Evolutionary conservation across 1,140 invertebrate species (phyloP).

Genomic region (Drosophila tristis): DNA sequence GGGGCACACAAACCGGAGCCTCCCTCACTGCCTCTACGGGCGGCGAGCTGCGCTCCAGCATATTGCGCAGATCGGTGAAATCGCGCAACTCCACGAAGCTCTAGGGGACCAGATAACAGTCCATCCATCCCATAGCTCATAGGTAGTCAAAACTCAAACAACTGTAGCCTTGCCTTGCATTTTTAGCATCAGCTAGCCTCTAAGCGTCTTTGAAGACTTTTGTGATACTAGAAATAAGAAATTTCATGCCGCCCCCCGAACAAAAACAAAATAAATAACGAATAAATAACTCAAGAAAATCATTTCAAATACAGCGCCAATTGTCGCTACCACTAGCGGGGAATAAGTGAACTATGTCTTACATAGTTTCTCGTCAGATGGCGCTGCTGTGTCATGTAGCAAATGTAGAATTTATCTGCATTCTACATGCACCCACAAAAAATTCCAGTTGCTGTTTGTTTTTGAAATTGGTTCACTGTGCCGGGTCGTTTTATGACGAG

Average conservation of each 20-base stretch:
- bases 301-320: neutral
- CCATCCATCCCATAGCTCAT: constrained; percentile 15
- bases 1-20: constrained; percentile 82
- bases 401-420: too few relatives aligned
- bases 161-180: constrained; percentile 43
- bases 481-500: constrained; percentile 31
- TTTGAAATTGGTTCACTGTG: constrained; percentile 34
- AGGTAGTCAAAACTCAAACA: constrained; percentile 34
- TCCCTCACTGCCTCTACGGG: constrained; percentile 87
- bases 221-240: constrained; percentile 55
- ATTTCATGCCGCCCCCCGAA: constrained; percentile 19
- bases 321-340: neutral
- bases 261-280: constrained; percentile 6
- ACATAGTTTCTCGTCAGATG: too few relatives aligned
- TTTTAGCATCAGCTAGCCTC: constrained; percentile 51
- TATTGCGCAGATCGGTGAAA: constrained; percentile 86
- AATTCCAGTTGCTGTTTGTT: constrained; percentile 19
- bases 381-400: too few relatives aligned
- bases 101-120: constrained; percentile 23
- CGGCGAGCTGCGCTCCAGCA: constrained; percentile 88
- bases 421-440: too few relatives aligned
- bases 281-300: neutral
- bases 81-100: constrained; percentile 73
- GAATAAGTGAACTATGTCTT: too few relatives aligned
- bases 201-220: constrained; percentile 41